A percentile compares a stretch with the other conserved stretches of the same genome.
Evolutionary conservation across 2,113 vertebrate species (phyloP).

Genomic region (Dipodomys merriami): DNA sequence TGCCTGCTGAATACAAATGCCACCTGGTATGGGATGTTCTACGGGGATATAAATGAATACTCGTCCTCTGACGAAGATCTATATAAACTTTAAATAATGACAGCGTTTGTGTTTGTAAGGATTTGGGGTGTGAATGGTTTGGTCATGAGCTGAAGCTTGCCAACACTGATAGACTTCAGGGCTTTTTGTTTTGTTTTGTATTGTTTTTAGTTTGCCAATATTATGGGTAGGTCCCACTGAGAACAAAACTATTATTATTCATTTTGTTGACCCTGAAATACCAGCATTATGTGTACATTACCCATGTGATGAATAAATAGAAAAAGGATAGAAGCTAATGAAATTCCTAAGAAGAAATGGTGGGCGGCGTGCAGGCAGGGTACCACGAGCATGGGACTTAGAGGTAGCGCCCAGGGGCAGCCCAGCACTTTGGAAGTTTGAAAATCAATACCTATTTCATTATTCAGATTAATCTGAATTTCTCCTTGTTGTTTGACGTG

Average conservation of each 20-base stretch:
- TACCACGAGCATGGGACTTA: too few species aligned
- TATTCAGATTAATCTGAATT: conserved; percentile 76
- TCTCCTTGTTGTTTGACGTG: background rate
- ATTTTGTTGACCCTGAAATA: conserved; percentile 78
- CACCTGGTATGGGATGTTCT: background rate
- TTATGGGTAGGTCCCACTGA: background rate
- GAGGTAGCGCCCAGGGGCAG: too few species aligned
- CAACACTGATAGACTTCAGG: background rate
- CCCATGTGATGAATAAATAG: conserved; percentile 45
- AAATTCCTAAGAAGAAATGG: conserved; percentile 71
- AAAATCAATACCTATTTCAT: conserved; percentile 84
- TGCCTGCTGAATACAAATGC: conserved; percentile 49
- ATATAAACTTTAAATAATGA: conserved; percentile 9
- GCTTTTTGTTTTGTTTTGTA: background rate
- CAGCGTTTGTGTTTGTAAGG: background rate
- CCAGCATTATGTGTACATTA: conserved; percentile 56
- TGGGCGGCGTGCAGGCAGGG: too few species aligned
- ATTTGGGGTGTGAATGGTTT: background rate
- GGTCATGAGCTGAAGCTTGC: background rate
- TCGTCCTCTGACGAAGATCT: background rate
- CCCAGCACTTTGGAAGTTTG: conserved; percentile 75
- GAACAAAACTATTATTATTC: conserved; percentile 52
- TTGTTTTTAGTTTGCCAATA: conserved; percentile 11
- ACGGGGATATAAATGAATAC: background rate
- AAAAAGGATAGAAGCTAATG: conserved; percentile 48